Evolutionary conservation across 2,113 vertebrate species (phyloP).

Genomic region (Callipepla californica): DNA sequence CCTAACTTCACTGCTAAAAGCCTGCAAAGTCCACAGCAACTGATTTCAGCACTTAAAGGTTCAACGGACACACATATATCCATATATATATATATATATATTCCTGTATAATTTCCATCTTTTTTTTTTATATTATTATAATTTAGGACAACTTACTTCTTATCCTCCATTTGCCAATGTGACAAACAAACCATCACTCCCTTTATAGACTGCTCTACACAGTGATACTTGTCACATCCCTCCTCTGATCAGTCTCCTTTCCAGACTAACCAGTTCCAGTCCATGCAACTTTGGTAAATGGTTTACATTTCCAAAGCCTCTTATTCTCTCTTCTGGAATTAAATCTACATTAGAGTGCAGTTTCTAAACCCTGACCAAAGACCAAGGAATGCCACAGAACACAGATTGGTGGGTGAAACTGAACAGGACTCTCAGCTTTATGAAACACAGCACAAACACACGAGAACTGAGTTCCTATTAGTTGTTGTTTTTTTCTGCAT

Average conservation of each 20-base stretch:
- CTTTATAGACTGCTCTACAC: neutral
- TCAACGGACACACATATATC: neutral
- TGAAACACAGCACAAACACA: neutral
- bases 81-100: neutral
- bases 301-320: neutral
- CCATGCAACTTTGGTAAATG: neutral
- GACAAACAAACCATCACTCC: neutral
- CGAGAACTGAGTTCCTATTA: neutral
- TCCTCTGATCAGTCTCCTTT: neutral
- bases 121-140: neutral
- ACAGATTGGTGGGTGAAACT: neutral
- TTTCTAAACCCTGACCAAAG: neutral
- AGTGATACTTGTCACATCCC: neutral
- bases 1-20: neutral
- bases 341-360: neutral
- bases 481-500: neutral
- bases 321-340: neutral
- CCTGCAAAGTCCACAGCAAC: neutral
- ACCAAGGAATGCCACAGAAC: neutral
- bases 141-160: neutral
- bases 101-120: neutral
- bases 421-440: rapidly evolving
- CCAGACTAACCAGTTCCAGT: neutral
- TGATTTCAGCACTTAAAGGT: neutral
- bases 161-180: neutral